A percentile compares a stretch with the other conserved stretches of the same genome.
phyloP scores from a whole-genome alignment of 1,140 invertebrate genomes.

The Subanguina moxae region DNA sequence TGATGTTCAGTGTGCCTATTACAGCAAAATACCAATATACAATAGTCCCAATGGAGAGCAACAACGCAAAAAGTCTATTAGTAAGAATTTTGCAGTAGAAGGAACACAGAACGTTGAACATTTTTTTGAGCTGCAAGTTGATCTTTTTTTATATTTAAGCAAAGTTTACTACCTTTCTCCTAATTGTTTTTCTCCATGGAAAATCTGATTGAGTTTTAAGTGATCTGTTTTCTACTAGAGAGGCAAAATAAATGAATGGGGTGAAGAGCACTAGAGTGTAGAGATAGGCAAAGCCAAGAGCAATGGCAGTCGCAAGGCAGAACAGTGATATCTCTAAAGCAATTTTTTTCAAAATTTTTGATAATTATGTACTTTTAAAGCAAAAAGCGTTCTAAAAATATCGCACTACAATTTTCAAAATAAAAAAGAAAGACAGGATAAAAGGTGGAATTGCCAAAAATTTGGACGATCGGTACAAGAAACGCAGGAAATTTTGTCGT shows the following conservation, averaged over 20 bases:
- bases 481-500: no score
- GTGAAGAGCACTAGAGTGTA: conserved; percentile 53
- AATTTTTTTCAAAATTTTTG: not conserved
- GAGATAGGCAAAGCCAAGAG: conserved; percentile 51
- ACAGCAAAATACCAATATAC: conserved; percentile 34
- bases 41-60: conserved; percentile 11
- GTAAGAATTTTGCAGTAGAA: conserved; percentile 39
- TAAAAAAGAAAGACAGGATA: not conserved
- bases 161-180: no score
- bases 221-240: conserved; percentile 18
- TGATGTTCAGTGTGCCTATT: conserved; percentile 41
- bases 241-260: conserved; percentile 46
- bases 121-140: not conserved
- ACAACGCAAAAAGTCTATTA: conserved; percentile 32
- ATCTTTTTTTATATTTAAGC: no score
- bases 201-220: conserved; percentile 5
- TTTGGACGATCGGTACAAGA: no score
- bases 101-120: conserved; percentile 15
- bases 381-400: not conserved
- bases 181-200: not conserved
- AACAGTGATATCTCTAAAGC: conserved; percentile 44
- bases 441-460: not conserved
- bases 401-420: conserved; percentile 13
- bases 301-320: conserved; percentile 41
- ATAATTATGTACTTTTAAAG: not conserved